Evolutionary conservation across 92 coral and sea anemone species (phyloP).

Genomic region (Scolanthus callimorphus): DNA sequence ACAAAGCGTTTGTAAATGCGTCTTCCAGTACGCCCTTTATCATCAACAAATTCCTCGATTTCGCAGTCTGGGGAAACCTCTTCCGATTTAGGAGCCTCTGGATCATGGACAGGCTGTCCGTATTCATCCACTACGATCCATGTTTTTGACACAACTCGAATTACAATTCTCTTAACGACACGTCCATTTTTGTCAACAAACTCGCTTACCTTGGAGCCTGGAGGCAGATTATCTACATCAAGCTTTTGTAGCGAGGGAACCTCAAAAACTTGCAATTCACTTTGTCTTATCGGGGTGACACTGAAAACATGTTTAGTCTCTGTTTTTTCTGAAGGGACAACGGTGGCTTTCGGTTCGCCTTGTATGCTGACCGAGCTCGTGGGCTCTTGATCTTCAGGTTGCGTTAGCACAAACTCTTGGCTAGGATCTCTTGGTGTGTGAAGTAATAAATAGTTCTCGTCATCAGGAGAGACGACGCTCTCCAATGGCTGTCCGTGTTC

Average conservation of each 20-base stretch:
- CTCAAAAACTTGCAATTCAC: slow-evolving; percentile 35
- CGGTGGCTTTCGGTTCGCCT: background rate
- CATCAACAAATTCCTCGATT: slow-evolving; percentile 32
- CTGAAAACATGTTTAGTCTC: slow-evolving; percentile 26
- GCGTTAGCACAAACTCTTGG: background rate
- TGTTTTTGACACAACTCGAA: background rate
- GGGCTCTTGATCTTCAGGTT: background rate
- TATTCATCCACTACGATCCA: background rate
- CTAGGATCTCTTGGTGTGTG: too few species aligned
- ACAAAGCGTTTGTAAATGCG: slow-evolving; percentile 2
- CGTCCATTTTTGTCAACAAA: background rate
- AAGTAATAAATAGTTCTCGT: too few species aligned
- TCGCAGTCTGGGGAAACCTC: background rate
- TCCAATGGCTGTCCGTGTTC: slow-evolving; percentile 20
- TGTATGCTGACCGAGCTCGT: background rate
- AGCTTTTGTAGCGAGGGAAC: slow-evolving; percentile 16
- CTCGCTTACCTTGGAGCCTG: background rate
- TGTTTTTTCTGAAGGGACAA: background rate
- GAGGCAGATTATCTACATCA: background rate
- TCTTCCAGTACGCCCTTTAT: slow-evolving; percentile 19
- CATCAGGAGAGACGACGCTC: background rate
- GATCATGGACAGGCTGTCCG: background rate
- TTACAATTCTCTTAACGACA: background rate
- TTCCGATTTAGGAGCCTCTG: background rate
- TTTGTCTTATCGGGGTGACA: slow-evolving; percentile 60